phyloP scores from a whole-genome alignment of 2,113 vertebrate genomes.

The Lathamus discolor region DNA sequence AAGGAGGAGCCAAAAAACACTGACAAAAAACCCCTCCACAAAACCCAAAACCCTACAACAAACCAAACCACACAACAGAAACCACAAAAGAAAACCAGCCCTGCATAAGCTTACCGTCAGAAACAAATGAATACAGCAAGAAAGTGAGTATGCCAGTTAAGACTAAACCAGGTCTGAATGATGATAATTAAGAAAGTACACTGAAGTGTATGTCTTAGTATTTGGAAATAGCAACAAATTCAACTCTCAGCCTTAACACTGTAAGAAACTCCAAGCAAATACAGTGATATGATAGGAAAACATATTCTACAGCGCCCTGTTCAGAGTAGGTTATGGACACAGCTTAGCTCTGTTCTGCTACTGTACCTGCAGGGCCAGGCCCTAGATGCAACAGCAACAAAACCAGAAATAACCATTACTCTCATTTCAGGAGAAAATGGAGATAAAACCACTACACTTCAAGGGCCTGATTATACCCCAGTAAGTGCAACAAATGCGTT shows the following conservation, averaged over 20 bases:
- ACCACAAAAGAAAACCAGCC: background rate
- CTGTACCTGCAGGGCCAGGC: background rate
- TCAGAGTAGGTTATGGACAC: background rate
- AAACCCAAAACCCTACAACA: background rate
- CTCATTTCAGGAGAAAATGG: background rate
- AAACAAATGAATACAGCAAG: background rate
- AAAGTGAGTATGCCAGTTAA: background rate
- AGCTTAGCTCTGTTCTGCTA: background rate
- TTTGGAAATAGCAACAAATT: background rate
- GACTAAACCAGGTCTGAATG: background rate
- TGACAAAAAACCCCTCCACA: background rate
- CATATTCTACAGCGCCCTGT: background rate
- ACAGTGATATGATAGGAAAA: background rate
- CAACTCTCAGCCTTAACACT: background rate
- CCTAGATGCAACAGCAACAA: background rate
- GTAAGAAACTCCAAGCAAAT: background rate
- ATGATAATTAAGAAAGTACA: background rate
- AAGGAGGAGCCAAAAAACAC: background rate
- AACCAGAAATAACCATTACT: background rate
- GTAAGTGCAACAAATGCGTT: background rate
- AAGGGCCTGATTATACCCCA: background rate
- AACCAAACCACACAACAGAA: background rate
- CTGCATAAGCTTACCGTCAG: background rate
- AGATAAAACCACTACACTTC: background rate
- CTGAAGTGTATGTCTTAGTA: background rate